These are phyloP conservation scores for Parnassius glacialis DNA, from an alignment of 2,888 invertebrate species.

Conservation along the genomic window DNA sequence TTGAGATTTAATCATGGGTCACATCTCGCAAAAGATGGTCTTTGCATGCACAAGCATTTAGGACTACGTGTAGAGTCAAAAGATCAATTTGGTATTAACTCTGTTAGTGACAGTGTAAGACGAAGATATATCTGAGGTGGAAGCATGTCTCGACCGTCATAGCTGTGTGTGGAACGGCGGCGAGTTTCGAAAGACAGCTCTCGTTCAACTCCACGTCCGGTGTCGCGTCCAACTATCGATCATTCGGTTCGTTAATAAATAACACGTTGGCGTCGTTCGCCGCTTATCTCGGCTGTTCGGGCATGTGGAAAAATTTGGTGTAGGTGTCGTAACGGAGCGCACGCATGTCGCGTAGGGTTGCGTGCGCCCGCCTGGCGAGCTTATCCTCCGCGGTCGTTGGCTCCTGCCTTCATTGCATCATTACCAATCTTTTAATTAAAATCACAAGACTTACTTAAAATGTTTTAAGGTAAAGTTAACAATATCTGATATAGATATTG, in stretches of 20 bases:
- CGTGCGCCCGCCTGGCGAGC: conserved; percentile 62
- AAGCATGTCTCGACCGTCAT: conserved; percentile 45
- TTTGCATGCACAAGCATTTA: neutral
- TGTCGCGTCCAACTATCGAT: conserved; percentile 80
- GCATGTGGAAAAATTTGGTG: conserved; percentile 81
- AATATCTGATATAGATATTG: neutral
- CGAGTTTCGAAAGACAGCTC: conserved; percentile 73
- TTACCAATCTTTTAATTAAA: conserved; percentile 71
- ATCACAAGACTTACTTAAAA: conserved; percentile 35
- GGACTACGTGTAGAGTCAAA: conserved; percentile 35
- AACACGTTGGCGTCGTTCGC: conserved; percentile 76
- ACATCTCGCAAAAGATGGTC: conserved; percentile 16
- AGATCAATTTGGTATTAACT: conserved; percentile 45
- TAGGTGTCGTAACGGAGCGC: conserved; percentile 79
- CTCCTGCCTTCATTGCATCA: conserved; percentile 52
- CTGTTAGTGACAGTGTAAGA: conserved; percentile 53
- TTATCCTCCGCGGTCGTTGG: conserved; percentile 65
- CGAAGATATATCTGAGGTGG: conserved; percentile 54
- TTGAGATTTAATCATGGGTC: conserved; percentile 13
- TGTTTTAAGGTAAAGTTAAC: conserved; percentile 21
- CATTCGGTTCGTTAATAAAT: conserved; percentile 82
- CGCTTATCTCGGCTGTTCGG: conserved; percentile 77
- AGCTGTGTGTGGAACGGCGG: conserved; percentile 34
- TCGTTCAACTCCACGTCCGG: conserved; percentile 71
- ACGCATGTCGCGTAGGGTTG: conserved; percentile 71